These are phyloP conservation scores for Nematolebias whitei DNA, from an alignment of 2,113 vertebrate genomes.

Conservation along the genomic window DNA sequence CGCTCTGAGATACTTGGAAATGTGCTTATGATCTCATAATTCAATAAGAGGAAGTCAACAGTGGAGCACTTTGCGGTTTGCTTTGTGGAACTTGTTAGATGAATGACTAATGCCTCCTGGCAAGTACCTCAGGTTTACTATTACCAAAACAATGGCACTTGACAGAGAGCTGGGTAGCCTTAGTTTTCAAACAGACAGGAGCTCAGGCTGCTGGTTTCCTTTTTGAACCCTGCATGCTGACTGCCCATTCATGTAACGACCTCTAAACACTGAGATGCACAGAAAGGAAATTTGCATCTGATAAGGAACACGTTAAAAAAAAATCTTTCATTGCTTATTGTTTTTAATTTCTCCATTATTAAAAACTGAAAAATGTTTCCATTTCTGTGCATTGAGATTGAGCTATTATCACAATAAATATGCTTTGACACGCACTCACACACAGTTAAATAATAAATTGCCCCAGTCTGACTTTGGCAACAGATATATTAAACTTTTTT, in stretches of 20 bases:
- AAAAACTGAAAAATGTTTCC: conserved; percentile 33
- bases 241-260: conserved; percentile 61
- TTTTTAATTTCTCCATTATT: conserved; percentile 44
- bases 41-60: conserved; percentile 71
- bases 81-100: conserved; percentile 75
- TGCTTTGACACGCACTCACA: conserved; percentile 20
- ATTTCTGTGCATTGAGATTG: neutral
- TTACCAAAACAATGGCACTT: conserved; percentile 76
- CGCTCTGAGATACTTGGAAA: conserved; percentile 50
- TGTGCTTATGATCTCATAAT: conserved; percentile 59
- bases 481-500: conserved; percentile 13
- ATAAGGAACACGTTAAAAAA: conserved; percentile 47
- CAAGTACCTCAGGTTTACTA: conserved; percentile 76
- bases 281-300: conserved; percentile 64
- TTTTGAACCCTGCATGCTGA: conserved; percentile 67
- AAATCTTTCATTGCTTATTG: conserved; percentile 51
- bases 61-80: conserved; percentile 72
- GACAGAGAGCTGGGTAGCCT: conserved; percentile 68
- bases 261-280: conserved; percentile 44
- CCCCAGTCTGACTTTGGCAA: conserved; percentile 20
- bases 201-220: conserved; percentile 67
- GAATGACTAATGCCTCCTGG: conserved; percentile 75
- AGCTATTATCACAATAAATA: conserved; percentile 4
- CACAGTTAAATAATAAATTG: conserved; percentile 21
- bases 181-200: conserved; percentile 69